Conservation (phyloP, 2,113 vertebrate species). For the Gadus macrocephalus region DNA sequence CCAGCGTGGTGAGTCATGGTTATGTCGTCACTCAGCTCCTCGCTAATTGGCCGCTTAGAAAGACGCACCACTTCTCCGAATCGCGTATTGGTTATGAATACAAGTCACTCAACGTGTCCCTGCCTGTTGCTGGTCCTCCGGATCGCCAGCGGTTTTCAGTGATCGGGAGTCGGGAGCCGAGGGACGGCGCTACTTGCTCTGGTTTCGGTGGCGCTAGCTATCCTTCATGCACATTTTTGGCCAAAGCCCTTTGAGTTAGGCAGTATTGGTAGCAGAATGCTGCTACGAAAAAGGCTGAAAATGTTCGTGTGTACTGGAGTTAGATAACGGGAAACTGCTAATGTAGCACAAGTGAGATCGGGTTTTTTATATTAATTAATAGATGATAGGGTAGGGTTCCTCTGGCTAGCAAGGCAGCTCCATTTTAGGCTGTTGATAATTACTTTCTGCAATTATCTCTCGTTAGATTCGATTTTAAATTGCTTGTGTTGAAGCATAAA, state of each 20-base stretch:
- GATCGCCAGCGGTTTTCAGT: neutral
- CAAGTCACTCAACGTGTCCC: slow-evolving; percentile 28
- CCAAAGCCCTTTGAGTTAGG: slow-evolving; percentile 15
- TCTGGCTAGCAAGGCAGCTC: slow-evolving; percentile 9
- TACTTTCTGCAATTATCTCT: neutral
- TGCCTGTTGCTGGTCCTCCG: neutral
- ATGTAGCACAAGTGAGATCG: too few species aligned
- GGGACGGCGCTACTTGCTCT: too few species aligned
- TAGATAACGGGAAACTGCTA: slow-evolving; percentile 12
- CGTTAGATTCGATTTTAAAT: neutral
- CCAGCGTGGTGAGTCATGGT: too few species aligned
- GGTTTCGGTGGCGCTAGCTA: neutral
- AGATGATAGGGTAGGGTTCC: neutral
- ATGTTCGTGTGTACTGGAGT: slow-evolving; percentile 33
- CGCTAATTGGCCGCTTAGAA: neutral
- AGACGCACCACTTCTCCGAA: neutral
- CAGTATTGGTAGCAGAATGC: slow-evolving; percentile 48
- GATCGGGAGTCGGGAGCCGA: neutral
- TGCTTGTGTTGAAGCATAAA: neutral
- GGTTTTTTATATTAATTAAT: too few species aligned
- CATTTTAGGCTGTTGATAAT: neutral
- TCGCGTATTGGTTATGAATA: slow-evolving; percentile 43
- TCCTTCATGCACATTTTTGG: slow-evolving; percentile 26
- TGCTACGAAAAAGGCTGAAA: slow-evolving; percentile 63
- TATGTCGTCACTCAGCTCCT: too few species aligned